Conservation (phyloP, 1,140 invertebrate species). For the Paraescarpia echinospica region DNA sequence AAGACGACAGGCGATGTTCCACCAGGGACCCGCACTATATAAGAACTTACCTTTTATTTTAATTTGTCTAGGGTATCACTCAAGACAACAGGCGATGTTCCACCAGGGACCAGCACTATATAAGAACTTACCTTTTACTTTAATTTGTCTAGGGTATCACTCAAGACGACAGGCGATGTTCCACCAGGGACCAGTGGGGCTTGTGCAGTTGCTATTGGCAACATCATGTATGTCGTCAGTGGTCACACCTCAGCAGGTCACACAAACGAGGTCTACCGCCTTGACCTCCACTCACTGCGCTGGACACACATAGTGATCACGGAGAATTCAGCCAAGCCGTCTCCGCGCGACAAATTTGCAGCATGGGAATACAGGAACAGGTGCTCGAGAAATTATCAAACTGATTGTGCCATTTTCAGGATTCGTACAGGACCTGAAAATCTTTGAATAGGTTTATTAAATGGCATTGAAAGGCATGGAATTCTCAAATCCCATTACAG, state of each 20-base stretch:
- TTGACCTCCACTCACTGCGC: slow-evolving; percentile 43
- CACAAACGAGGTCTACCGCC: slow-evolving; percentile 44
- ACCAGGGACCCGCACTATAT: too few species aligned
- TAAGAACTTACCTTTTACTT: too few species aligned
- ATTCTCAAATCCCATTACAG: too few species aligned
- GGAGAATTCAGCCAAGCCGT: background rate
- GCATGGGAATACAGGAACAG: slow-evolving; percentile 53
- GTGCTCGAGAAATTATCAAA: slow-evolving; percentile 30
- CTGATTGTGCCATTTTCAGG: too few species aligned
- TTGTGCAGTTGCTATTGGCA: slow-evolving; percentile 44
- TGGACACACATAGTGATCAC: slow-evolving; percentile 38
- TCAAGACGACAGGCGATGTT: background rate
- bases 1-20: too few species aligned
- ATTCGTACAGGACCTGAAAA: too few species aligned
- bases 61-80: slow-evolving; percentile 29
- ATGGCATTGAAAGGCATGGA: too few species aligned
- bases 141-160: slow-evolving; percentile 29
- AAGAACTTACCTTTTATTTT: too few species aligned
- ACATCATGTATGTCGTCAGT: slow-evolving; percentile 54
- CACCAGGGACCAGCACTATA: slow-evolving; percentile 47
- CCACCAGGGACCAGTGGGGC: slow-evolving; percentile 51
- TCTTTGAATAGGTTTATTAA: too few species aligned
- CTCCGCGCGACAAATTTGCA: slow-evolving; percentile 52
- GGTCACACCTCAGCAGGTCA: slow-evolving; percentile 38
- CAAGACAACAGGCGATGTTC: slow-evolving; percentile 26